Conservation (phyloP, 2,113 vertebrate genomes). For the Cepphus grylle region DNA sequence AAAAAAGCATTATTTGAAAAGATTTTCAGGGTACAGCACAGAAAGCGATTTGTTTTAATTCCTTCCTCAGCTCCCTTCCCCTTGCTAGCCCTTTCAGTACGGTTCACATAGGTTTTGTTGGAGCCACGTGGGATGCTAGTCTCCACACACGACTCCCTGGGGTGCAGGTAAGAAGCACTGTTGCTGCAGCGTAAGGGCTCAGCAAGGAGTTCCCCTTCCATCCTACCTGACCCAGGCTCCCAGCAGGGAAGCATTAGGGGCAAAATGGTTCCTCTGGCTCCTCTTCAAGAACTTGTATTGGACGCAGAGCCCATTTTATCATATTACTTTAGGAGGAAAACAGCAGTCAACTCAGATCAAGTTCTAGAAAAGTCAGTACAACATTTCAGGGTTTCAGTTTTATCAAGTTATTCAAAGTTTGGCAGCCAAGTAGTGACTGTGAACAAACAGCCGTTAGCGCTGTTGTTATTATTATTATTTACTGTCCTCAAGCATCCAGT, state of each 20-base stretch:
- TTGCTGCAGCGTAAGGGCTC: not conserved
- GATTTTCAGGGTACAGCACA: not conserved
- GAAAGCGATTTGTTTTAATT: not conserved
- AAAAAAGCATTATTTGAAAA: not conserved
- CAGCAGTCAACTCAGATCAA: not conserved
- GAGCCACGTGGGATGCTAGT: not conserved
- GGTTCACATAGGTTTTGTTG: not conserved
- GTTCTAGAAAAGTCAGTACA: not conserved
- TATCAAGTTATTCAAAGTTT: not conserved
- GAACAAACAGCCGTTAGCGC: not conserved
- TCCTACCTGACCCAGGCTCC: not conserved
- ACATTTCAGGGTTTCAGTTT: not conserved
- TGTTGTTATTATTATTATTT: not conserved
- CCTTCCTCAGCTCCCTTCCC: not conserved
- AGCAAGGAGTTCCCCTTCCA: not conserved
- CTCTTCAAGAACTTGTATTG: not conserved
- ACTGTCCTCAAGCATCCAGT: not conserved
- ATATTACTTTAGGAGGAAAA: not conserved
- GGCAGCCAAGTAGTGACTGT: not conserved
- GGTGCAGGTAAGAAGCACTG: not conserved
- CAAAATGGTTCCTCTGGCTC: slow-evolving; percentile 15
- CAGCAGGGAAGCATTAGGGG: not conserved
- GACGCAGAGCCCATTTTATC: not conserved
- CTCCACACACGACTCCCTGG: not conserved
- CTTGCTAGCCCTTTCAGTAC: not conserved